phyloP scores from a whole-genome alignment of 1,140 invertebrate genomes.

The Zeugodacus cucurbitae region DNA sequence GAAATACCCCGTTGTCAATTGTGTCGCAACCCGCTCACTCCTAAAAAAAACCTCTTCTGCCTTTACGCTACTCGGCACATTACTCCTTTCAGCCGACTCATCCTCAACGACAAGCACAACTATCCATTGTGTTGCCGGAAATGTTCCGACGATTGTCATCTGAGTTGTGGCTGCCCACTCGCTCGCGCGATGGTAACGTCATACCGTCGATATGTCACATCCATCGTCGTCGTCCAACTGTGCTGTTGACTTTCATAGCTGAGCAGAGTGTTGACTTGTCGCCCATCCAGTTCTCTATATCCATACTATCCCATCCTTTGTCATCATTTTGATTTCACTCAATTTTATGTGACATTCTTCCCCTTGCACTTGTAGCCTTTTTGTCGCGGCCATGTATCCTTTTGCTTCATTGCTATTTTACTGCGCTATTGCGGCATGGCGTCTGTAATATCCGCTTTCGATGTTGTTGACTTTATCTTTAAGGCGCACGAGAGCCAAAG shows the following conservation, averaged over 20 bases:
- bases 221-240: neutral
- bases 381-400: neutral
- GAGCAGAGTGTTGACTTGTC: no score
- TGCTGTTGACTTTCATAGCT: neutral
- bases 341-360: slow-evolving; percentile 29
- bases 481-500: neutral
- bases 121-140: neutral
- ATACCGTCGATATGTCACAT: neutral
- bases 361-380: neutral
- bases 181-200: neutral
- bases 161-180: neutral
- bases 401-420: slow-evolving; percentile 3
- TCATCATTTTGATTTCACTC: slow-evolving; percentile 17
- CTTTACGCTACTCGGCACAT: neutral
- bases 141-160: neutral
- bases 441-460: slow-evolving; percentile 33
- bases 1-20: neutral
- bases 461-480: slow-evolving; percentile 24
- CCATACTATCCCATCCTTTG: neutral
- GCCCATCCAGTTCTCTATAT: no score
- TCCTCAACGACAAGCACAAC: neutral
- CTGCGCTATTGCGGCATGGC: slow-evolving; percentile 3
- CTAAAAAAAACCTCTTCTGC: neutral
- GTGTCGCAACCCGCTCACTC: neutral
- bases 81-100: neutral